phyloP scores from a whole-genome alignment of 2,113 vertebrate species.

The Indicator indicator region DNA sequence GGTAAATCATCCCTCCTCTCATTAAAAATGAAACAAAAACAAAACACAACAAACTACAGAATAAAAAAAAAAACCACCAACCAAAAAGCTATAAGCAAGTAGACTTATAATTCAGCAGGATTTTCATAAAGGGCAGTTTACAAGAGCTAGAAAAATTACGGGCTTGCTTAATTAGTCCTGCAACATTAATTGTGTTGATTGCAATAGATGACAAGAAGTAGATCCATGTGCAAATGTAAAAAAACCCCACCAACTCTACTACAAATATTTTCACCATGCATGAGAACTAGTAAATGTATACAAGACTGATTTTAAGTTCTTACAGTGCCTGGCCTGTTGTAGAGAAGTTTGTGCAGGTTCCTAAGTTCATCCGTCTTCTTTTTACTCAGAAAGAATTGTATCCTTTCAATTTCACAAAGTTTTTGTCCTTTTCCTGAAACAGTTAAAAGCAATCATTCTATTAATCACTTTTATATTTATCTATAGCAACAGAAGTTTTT shows the following conservation, averaged over 20 bases:
- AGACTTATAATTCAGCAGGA: neutral
- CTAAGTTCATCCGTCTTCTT: conserved; percentile 92
- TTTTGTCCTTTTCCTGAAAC: conserved; percentile 88
- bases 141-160: neutral
- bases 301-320: conserved; percentile 41
- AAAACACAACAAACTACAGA: neutral
- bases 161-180: neutral
- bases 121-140: neutral
- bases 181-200: neutral
- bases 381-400: conserved; percentile 88
- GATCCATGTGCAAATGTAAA: neutral
- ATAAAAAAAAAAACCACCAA: too few species aligned
- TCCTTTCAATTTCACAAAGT: conserved; percentile 93
- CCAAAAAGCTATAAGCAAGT: neutral
- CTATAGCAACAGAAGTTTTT: neutral
- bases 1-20: rapidly evolving
- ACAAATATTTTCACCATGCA: neutral
- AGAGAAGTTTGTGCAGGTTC: conserved; percentile 92
- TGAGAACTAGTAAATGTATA: neutral
- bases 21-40: neutral
- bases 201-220: neutral
- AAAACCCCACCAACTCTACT: neutral
- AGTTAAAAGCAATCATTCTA: neutral
- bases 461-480: neutral
- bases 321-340: conserved; percentile 94